Percentiles rank a stretch among this genome's conserved stretches.
Evolutionary conservation across 2,113 vertebrate genomes (phyloP).

Genomic region (Dicrurus megarhynchus): DNA sequence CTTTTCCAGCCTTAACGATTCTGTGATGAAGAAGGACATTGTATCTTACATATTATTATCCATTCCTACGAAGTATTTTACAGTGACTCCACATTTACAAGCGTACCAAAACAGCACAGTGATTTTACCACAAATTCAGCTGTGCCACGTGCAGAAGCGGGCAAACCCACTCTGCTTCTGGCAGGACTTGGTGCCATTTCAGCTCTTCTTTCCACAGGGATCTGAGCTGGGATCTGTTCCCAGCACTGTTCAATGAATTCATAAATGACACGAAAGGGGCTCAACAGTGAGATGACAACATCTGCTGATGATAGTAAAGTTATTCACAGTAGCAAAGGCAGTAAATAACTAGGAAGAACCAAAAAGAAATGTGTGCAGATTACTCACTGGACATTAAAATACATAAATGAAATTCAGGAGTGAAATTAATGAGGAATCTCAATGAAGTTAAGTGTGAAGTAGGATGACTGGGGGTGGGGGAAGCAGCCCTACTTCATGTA

Average conservation of each 20-base stretch:
- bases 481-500: neutral
- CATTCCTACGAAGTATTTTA: neutral
- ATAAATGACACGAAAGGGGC: constrained; percentile 10
- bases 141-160: neutral
- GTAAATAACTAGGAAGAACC: neutral
- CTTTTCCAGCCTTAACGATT: rapidly evolving
- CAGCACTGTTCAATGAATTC: neutral
- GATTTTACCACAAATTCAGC: neutral
- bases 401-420: neutral
- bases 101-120: neutral
- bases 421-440: neutral
- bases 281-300: constrained; percentile 13
- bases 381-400: neutral
- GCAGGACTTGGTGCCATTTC: neutral
- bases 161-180: neutral
- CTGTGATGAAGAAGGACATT: neutral
- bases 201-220: neutral
- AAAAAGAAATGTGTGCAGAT: rapidly evolving
- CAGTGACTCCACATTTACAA: neutral
- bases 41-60: rapidly evolving
- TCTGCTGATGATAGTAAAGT: neutral
- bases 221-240: constrained; percentile 38
- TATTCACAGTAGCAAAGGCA: neutral
- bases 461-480: too few species aligned
- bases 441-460: neutral